A percentile compares a stretch with the other conserved stretches of the same genome.
Conservation (phyloP, 2,888 invertebrate species). For the Theretra japonica region DNA sequence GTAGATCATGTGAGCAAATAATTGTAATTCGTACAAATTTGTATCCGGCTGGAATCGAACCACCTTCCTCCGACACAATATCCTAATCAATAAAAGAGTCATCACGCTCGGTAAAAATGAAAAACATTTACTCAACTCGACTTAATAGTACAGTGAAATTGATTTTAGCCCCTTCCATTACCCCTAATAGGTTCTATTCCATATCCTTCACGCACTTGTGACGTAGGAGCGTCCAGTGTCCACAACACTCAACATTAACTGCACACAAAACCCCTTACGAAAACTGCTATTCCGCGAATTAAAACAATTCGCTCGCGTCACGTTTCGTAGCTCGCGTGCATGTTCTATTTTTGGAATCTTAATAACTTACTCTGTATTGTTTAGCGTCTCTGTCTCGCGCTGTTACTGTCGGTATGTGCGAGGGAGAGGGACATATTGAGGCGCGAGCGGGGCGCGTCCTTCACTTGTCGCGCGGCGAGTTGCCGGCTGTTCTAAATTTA, state of each 20-base stretch:
- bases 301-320: constrained; percentile 49
- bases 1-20: too few relatives aligned
- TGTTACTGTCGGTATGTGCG: constrained; percentile 43
- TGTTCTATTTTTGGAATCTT: constrained; percentile 70
- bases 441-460: constrained; percentile 67
- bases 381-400: constrained; percentile 48
- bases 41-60: too few relatives aligned
- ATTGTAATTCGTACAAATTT: too few relatives aligned
- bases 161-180: too few relatives aligned
- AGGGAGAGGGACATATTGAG: constrained; percentile 45
- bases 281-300: constrained; percentile 49
- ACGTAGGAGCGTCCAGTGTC: too few relatives aligned
- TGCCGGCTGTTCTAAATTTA: constrained; percentile 63
- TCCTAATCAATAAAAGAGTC: too few relatives aligned
- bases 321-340: constrained; percentile 71
- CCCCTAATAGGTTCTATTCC: not conserved
- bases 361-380: constrained; percentile 63
- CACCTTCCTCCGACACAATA: too few relatives aligned
- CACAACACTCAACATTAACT: not conserved
- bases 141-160: too few relatives aligned
- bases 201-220: not conserved
- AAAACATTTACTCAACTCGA: too few relatives aligned
- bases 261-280: constrained; percentile 16
- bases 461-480: constrained; percentile 71
- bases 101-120: too few relatives aligned